These are phyloP conservation scores for Synergus gifuensis DNA, from an alignment of 2,888 invertebrate genomes.

Conservation along the genomic window DNA sequence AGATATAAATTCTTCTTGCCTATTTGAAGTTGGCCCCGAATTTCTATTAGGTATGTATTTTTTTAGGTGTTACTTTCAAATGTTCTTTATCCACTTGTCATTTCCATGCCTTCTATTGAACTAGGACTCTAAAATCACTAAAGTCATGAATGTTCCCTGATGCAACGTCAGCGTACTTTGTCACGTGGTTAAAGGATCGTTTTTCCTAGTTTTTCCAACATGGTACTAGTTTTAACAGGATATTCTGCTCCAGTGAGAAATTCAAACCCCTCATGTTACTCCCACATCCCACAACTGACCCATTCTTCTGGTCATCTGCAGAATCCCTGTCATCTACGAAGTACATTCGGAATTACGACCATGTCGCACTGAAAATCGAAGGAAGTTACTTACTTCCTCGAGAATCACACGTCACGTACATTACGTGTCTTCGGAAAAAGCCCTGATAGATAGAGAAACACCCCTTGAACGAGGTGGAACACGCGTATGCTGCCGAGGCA, in stretches of 20 bases:
- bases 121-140: slow-evolving; percentile 13
- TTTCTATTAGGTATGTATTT: no score
- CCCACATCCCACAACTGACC: background rate
- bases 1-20: no score
- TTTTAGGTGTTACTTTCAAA: no score
- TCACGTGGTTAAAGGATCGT: slow-evolving; percentile 64
- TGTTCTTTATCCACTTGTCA: no score
- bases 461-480: background rate
- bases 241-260: slow-evolving; percentile 1
- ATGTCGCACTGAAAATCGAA: slow-evolving; percentile 33
- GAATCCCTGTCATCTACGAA: background rate
- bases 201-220: slow-evolving; percentile 61
- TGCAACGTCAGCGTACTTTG: slow-evolving; percentile 64
- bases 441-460: slow-evolving; percentile 19
- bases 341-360: slow-evolving; percentile 6
- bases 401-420: slow-evolving; percentile 27
- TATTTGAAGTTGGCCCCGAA: no score
- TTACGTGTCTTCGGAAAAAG: background rate
- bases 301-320: slow-evolving; percentile 15
- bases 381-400: slow-evolving; percentile 39
- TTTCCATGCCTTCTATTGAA: background rate
- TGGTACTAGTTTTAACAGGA: slow-evolving; percentile 32
- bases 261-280: slow-evolving; percentile 6
- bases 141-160: slow-evolving; percentile 57
- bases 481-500: background rate